Evolutionary conservation across 2,113 vertebrate genomes (phyloP), one percentile per base, ranked within the genome.

Genomic region (Nicator chloris): DNA sequence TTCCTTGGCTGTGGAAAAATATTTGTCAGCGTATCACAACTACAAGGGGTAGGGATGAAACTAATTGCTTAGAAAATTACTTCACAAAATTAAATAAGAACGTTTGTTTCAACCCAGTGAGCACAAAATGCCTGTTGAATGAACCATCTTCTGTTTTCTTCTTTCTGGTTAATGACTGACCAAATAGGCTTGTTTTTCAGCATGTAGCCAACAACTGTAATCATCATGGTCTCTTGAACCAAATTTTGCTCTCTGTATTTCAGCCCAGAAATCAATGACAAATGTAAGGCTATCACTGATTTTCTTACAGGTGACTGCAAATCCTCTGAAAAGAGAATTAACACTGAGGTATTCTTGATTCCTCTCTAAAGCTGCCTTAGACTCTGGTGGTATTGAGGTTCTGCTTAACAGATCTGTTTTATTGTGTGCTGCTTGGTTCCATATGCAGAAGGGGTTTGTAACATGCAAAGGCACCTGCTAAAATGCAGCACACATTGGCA

Each of bases 11-110:
- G 40, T 28, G 39, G 57, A 44, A 88, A 87, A 76, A 65, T 28
- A 69, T 44, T 63, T 90, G 35, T 60, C 54, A 76, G 45, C 45
- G 3, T 59, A 47, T 72, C 33, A 26, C 2, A 1, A 9, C 82
- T 69, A 10, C 4, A 20, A 63, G n/a, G 40, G 28, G 31, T 70
- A 79, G 72, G 45, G 85, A 92, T 61, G 27, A 90, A 87, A 87
- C 47, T 86, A 91, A 94, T 90, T 91, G n/a, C 86, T 88, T 76
- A 61, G 84, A 91, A 93, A 95, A 96, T 84, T 23, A 71, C 61
- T 56, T 81, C 50, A 64, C 45, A 70, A 73, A 92, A 82, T 78
- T 28, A 71, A 91, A 86, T 45, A 31, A 86, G 86, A 77, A 42
- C 54, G 88, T 92, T 90, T 93, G 47, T 59, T 92, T 91, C 83